Evolutionary conservation across 2,797 vertebrate genomes (phyloP).

Genomic region (Morelia viridis): DNA sequence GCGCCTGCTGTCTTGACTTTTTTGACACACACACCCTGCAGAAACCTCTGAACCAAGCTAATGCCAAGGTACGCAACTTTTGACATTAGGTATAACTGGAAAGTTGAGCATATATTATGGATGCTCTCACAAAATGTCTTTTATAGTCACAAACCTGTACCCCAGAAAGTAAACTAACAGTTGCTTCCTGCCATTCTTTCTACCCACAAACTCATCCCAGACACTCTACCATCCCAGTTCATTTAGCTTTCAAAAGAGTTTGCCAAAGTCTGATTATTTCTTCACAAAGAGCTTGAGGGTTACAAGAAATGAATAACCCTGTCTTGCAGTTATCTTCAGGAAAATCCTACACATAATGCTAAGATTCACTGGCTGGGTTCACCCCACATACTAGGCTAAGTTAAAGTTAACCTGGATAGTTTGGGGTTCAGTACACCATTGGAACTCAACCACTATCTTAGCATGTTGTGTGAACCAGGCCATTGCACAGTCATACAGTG

Average conservation of each 20-base stretch:
- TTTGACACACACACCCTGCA: not conserved
- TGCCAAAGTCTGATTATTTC: not conserved
- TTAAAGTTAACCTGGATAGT: not conserved
- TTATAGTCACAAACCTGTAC: not conserved
- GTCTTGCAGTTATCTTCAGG: not conserved
- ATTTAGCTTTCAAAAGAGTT: not conserved
- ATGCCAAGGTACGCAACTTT: not conserved
- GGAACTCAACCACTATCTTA: not conserved
- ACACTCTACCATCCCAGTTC: not conserved
- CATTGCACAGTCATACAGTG: not conserved
- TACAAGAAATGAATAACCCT: not conserved
- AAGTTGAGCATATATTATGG: not conserved
- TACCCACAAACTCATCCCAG: not conserved
- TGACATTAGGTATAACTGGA: not conserved
- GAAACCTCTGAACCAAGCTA: not conserved
- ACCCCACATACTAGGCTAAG: not conserved
- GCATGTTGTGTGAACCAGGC: not conserved
- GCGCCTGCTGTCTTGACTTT: not conserved
- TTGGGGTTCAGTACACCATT: not conserved
- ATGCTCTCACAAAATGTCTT: not conserved
- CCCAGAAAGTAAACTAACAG: not conserved
- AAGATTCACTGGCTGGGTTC: not conserved
- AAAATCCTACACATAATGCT: not conserved
- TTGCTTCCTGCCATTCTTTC: not conserved
- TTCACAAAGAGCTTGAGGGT: not conserved